Evolutionary conservation across 2,113 vertebrate species (phyloP), one percentile per base, ranked within the genome.

Genomic region (Callaeas wilsoni): DNA sequence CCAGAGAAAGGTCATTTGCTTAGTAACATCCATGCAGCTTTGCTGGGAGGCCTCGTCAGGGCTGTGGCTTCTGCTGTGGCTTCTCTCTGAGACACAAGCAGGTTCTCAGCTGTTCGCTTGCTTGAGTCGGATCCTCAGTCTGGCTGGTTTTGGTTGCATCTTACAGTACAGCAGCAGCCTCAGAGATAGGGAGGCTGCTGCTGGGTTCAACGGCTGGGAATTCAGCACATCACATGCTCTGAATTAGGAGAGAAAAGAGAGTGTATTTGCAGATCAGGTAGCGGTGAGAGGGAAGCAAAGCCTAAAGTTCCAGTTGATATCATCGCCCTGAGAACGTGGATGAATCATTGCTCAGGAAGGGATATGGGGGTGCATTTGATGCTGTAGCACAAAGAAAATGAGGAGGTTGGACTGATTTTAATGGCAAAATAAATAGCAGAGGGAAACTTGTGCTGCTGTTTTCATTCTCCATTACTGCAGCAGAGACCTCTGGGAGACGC

Each of bases 281-380:
- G 39, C 4, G 13, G 56, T 25, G 39, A 92, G 13, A 19, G 23
- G 23, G 33, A 76, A 65, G 49, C 32, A 76, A 77, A 46, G 15
- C 32, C 62, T 67, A 5, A 87, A 84, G 37, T 35, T 62, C 44
- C 3, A 1, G 19, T 15, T n/a, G 22, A 23, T 25, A 32, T 21
- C 7, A 11, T 2, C 15, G 33, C 30, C 19, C 55, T 1, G 6
- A 83, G 29, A 25, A n/a, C 0, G 0, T 10, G 11, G 3, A 67
- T 16, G 37, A 32, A 46, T 55, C 18, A 32, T 37, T 1, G 1
- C 37, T 32, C 5, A 3, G 26, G 41, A 71, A 64, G 20, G 29
- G 20, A 52, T 52, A 16, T 29, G 11, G n/a, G 39, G 10, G 6
- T 27, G 14, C 10, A 46, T 74, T 57, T 65, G 16, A 53, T 32